phyloP scores from a whole-genome alignment of 2,888 invertebrate species.

The Merodon equestris region DNA sequence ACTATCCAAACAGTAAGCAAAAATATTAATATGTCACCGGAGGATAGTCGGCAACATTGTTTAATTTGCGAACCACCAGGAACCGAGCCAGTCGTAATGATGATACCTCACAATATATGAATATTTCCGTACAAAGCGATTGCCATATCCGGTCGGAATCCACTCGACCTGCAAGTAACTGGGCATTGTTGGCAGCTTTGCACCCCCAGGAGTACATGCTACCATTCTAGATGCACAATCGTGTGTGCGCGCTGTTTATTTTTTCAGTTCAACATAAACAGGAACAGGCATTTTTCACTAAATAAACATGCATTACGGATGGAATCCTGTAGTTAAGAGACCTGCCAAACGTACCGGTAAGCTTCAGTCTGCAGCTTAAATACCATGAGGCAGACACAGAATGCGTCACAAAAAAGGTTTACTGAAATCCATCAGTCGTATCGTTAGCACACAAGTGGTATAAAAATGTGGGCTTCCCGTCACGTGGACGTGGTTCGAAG shows the following conservation, averaged over 20 bases:
- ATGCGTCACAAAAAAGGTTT: background rate
- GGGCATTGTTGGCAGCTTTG: constrained; percentile 6
- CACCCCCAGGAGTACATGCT: constrained; percentile 1
- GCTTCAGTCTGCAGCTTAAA: constrained; percentile 15
- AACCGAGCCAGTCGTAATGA: constrained; percentile 37
- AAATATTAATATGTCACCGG: constrained; percentile 54
- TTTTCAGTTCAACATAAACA: constrained; percentile 28
- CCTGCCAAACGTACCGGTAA: too few species aligned
- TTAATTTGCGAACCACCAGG: constrained; percentile 37
- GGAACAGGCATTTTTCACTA: constrained; percentile 40
- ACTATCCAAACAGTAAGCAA: too few species aligned
- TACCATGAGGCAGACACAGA: background rate
- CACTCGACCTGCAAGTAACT: constrained; percentile 30
- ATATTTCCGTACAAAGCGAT: constrained; percentile 51
- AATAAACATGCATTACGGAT: constrained; percentile 42
- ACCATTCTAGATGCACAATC: background rate
- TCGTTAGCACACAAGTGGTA: constrained; percentile 8
- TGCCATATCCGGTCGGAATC: constrained; percentile 43
- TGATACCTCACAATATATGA: constrained; percentile 59
- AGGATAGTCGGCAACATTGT: constrained; percentile 36
- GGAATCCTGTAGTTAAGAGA: constrained; percentile 24
- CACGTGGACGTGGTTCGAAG: constrained; percentile 33
- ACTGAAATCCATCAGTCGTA: background rate
- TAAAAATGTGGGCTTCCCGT: constrained; percentile 12
- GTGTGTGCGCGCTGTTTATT: constrained; percentile 3